Evolutionary conservation across 2,888 invertebrate species (phyloP).

Genomic region (Pasiphila rectangulata): DNA sequence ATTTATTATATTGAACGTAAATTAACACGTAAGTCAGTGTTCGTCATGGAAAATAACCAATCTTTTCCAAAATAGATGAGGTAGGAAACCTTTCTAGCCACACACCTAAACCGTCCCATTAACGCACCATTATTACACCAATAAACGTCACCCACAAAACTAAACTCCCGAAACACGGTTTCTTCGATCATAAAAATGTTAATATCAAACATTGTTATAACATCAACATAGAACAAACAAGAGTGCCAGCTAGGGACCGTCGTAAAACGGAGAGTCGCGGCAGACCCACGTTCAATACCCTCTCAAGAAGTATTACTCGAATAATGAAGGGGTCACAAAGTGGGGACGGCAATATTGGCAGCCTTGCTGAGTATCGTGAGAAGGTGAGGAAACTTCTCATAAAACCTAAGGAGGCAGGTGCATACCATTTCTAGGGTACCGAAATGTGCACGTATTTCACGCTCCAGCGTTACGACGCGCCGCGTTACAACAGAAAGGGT

Average conservation of each 20-base stretch:
- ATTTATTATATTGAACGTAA: too few species aligned
- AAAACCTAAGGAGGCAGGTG: conserved; percentile 80
- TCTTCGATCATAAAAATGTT: conserved; percentile 53
- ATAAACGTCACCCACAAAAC: conserved; percentile 36
- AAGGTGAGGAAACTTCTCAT: conserved; percentile 79
- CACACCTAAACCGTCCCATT: conserved; percentile 8
- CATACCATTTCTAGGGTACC: conserved; percentile 76
- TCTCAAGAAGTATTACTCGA: conserved; percentile 76
- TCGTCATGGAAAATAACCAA: neutral
- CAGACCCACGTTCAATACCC: conserved; percentile 67
- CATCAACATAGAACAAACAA: conserved; percentile 57
- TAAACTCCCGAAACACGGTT: conserved; percentile 40
- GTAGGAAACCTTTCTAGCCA: conserved; percentile 12
- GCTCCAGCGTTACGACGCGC: conserved; percentile 61
- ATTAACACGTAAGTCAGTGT: too few species aligned
- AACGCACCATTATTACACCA: conserved; percentile 31
- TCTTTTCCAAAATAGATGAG: conserved; percentile 17
- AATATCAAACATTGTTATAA: conserved; percentile 52
- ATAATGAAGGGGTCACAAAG: conserved; percentile 79
- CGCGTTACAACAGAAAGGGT: conserved; percentile 62
- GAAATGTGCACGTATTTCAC: conserved; percentile 77
- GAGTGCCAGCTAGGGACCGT: conserved; percentile 43
- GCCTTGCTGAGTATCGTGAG: conserved; percentile 68
- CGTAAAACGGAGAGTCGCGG: conserved; percentile 64
- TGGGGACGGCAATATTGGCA: conserved; percentile 76